Evolutionary conservation across 2,797 vertebrate genomes (phyloP).

Genomic region (Lepilemur septentrionalis): DNA sequence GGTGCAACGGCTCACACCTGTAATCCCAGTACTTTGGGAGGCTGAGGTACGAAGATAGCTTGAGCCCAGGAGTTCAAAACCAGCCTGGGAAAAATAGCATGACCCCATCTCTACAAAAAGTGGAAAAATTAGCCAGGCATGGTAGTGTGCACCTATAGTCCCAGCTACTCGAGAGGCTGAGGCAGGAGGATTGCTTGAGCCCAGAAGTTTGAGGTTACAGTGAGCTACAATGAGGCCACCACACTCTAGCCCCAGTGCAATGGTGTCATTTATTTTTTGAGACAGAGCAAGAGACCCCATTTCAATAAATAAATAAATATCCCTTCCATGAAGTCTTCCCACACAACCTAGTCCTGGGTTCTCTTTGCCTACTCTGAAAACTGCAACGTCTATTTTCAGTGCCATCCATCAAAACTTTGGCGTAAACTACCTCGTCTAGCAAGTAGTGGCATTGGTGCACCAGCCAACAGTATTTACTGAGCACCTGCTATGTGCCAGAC

Average conservation of each 20-base stretch:
- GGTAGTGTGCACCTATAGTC: neutral
- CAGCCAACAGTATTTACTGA: neutral
- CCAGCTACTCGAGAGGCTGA: neutral
- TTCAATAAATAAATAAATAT: neutral
- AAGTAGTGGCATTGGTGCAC: neutral
- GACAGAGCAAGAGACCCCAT: neutral
- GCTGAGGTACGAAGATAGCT: neutral
- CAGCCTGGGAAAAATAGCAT: neutral
- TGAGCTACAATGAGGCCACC: neutral
- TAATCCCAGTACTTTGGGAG: neutral
- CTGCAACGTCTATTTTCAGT: neutral
- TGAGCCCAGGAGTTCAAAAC: neutral
- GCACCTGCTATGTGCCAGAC: neutral
- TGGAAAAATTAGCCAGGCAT: neutral
- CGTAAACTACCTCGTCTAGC: neutral
- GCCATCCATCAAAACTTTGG: neutral
- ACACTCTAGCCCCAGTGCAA: neutral
- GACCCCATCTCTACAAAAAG: neutral
- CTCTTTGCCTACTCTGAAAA: neutral
- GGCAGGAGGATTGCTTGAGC: neutral
- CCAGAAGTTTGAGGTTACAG: neutral
- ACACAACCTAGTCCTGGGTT: neutral
- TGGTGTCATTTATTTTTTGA: no score
- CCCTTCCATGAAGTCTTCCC: neutral
- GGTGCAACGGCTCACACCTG: neutral